Conservation (phyloP, 2,888 invertebrate genomes). For the Lycaena phlaeas region DNA sequence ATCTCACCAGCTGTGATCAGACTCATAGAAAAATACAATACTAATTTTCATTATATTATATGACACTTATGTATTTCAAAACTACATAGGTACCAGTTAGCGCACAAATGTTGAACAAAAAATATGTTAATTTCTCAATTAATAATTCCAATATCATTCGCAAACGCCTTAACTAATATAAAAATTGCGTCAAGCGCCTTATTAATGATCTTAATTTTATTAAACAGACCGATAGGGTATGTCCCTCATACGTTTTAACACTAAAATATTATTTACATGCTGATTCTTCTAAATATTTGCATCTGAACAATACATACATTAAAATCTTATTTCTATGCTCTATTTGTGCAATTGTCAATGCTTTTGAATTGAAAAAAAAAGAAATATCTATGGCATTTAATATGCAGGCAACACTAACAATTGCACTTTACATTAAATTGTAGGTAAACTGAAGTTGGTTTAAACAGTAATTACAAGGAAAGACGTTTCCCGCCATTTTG, state of each 20-base stretch:
- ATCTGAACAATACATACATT: slow-evolving; percentile 72
- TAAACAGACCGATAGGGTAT: slow-evolving; percentile 52
- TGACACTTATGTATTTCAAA: slow-evolving; percentile 14
- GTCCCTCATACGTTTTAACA: slow-evolving; percentile 35
- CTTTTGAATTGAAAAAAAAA: slow-evolving; percentile 18
- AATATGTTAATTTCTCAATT: slow-evolving; percentile 17
- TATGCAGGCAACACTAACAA: slow-evolving; percentile 47
- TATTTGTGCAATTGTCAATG: slow-evolving; percentile 62
- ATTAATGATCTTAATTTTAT: slow-evolving; percentile 37
- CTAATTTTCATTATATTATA: slow-evolving; percentile 16
- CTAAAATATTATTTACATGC: slow-evolving; percentile 64
- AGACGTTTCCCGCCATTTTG: slow-evolving; percentile 27
- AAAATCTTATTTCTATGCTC: slow-evolving; percentile 59
- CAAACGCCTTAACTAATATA: slow-evolving; percentile 27
- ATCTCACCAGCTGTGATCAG: background rate
- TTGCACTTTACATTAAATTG: slow-evolving; percentile 58
- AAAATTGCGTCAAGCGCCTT: slow-evolving; percentile 39
- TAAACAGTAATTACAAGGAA: slow-evolving; percentile 63
- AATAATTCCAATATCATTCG: slow-evolving; percentile 20
- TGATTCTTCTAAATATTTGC: slow-evolving; percentile 71
- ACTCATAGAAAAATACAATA: slow-evolving; percentile 20
- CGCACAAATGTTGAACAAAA: slow-evolving; percentile 18
- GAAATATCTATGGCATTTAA: slow-evolving; percentile 37
- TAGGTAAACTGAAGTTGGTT: slow-evolving; percentile 60
- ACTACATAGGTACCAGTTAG: slow-evolving; percentile 22